These are phyloP conservation scores for Machimus rusticus DNA, from an alignment of 2,888 invertebrate genomes.

Conservation along the genomic window DNA sequence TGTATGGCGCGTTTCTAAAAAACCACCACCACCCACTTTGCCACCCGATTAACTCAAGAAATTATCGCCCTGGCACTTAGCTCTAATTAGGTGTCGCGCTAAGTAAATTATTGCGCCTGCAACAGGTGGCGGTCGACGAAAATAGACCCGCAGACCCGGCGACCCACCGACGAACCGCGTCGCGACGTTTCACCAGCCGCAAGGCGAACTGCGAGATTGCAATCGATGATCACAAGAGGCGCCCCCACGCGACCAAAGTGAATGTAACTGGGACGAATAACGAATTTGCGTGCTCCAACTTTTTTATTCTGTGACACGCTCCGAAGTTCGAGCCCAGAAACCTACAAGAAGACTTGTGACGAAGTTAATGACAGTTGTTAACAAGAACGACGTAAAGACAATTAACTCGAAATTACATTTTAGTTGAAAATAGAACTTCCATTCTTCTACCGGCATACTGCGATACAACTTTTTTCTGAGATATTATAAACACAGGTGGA, in stretches of 20 bases:
- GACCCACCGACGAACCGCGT: background rate
- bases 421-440: background rate
- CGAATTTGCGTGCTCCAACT: background rate
- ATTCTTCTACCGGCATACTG: background rate
- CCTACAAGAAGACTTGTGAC: background rate
- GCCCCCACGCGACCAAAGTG: background rate
- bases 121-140: slow-evolving; percentile 16
- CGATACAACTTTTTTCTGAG: background rate
- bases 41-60: background rate
- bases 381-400: background rate
- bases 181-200: background rate
- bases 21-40: background rate
- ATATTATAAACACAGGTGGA: too few relatives aligned
- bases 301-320: background rate
- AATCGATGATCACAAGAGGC: background rate
- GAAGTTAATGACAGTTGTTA: background rate
- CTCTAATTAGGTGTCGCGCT: background rate
- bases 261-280: background rate
- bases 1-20: background rate
- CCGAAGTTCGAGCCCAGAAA: background rate
- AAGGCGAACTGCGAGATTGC: background rate
- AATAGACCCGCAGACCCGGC: background rate
- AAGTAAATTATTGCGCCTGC: background rate
- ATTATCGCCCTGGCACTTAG: slow-evolving; percentile 1
- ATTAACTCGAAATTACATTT: background rate